Conservation (phyloP, 2,113 vertebrate species). For the Dasypus novemcinctus region DNA sequence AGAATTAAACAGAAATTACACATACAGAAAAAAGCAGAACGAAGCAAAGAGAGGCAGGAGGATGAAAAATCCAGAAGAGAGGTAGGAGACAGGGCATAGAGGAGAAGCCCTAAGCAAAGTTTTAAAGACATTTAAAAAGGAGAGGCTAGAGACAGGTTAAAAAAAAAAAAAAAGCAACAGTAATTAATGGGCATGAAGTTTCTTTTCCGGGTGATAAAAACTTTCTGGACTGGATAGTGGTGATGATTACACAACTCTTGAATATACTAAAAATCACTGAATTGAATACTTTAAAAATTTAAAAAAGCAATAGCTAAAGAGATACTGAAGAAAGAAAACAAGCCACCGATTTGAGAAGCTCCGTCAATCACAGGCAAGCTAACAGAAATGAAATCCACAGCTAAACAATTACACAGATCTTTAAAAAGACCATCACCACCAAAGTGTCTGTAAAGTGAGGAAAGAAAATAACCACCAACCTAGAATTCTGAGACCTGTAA, state of each 20-base stretch:
- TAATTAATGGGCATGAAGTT: background rate
- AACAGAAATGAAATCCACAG: background rate
- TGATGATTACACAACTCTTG: background rate
- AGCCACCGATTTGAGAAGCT: no score
- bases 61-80: background rate
- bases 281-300: background rate
- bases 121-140: background rate
- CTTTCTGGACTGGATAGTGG: background rate
- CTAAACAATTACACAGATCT: background rate
- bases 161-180: background rate
- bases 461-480: background rate
- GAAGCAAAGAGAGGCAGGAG: background rate
- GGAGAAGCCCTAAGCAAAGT: background rate
- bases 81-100: background rate
- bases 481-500: background rate
- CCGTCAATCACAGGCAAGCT: background rate
- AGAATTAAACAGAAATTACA: background rate
- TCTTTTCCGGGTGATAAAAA: background rate
- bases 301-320: background rate
- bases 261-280: background rate
- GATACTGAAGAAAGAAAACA: background rate
- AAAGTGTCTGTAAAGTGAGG: background rate
- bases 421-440: background rate
- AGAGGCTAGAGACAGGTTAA: background rate
- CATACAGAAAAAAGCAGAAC: background rate